These are phyloP conservation scores for Chaetodon trifascialis DNA, from an alignment of 2,113 vertebrate species.

Conservation along the genomic window DNA sequence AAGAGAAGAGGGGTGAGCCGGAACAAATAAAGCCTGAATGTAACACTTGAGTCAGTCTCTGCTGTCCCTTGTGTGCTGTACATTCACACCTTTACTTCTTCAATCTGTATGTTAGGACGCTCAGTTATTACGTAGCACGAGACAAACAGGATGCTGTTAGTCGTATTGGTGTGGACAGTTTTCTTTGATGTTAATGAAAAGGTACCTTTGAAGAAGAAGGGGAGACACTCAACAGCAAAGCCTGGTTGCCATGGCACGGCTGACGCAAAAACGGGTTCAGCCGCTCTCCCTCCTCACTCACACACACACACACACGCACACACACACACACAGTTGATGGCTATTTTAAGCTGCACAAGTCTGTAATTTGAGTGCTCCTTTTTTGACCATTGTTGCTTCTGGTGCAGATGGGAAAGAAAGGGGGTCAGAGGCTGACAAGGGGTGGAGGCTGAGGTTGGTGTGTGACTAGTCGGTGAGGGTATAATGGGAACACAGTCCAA, in stretches of 20 bases:
- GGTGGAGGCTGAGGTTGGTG: slow-evolving; percentile 24
- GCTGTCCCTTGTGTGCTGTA: slow-evolving; percentile 26
- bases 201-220: slow-evolving; percentile 74
- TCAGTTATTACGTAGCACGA: slow-evolving; percentile 44
- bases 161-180: slow-evolving; percentile 27
- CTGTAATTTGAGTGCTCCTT: slow-evolving; percentile 73
- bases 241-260: slow-evolving; percentile 81
- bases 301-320: slow-evolving; percentile 36
- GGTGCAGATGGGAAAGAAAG: slow-evolving; percentile 32
- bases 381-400: slow-evolving; percentile 59
- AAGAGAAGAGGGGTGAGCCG: background rate
- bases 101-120: slow-evolving; percentile 34
- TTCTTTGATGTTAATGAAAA: slow-evolving; percentile 77
- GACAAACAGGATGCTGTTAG: slow-evolving; percentile 64
- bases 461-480: slow-evolving; percentile 38
- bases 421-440: slow-evolving; percentile 39
- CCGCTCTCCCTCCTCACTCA: slow-evolving; percentile 29
- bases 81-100: slow-evolving; percentile 39
- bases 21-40: slow-evolving; percentile 18
- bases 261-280: slow-evolving; percentile 71
- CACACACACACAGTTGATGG: slow-evolving; percentile 56
- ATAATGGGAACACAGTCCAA: slow-evolving; percentile 43
- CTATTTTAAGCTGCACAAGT: slow-evolving; percentile 78
- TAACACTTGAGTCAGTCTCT: slow-evolving; percentile 28
- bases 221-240: slow-evolving; percentile 68